Percentiles rank a stretch among this genome's conserved stretches.
phyloP scores from a whole-genome alignment of 2,113 vertebrate genomes.

The Phaethornis superciliosus region DNA sequence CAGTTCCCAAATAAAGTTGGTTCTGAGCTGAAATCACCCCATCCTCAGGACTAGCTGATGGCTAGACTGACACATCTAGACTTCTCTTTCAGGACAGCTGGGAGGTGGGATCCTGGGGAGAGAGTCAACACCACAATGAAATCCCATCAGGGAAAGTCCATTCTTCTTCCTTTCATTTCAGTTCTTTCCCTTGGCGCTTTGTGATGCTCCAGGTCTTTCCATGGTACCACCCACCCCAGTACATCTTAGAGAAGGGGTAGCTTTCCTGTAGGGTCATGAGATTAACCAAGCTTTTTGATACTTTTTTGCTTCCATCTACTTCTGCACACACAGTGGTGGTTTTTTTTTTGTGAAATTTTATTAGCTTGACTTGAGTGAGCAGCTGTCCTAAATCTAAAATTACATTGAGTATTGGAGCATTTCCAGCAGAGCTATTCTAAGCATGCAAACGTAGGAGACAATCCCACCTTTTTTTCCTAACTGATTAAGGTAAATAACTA shows the following conservation, averaged over 20 bases:
- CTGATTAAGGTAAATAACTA: neutral
- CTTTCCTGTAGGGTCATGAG: neutral
- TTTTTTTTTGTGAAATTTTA: neutral
- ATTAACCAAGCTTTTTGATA: neutral
- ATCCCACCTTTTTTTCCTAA: neutral
- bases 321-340: neutral
- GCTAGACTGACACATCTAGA: neutral
- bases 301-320: neutral
- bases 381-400: neutral
- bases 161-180: neutral
- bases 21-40: neutral
- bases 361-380: neutral
- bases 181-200: neutral
- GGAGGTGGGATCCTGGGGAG: neutral
- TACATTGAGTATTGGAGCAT: neutral
- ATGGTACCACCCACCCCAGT: neutral
- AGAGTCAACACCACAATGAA: neutral
- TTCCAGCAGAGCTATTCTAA: neutral
- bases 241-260: neutral
- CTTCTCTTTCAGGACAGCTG: neutral
- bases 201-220: neutral
- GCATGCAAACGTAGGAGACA: neutral
- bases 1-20: neutral
- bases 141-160: neutral
- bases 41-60: neutral